Base-by-base conservation (phyloP, 1,140 invertebrate genomes). In the Trissolcus basalis region DNA sequence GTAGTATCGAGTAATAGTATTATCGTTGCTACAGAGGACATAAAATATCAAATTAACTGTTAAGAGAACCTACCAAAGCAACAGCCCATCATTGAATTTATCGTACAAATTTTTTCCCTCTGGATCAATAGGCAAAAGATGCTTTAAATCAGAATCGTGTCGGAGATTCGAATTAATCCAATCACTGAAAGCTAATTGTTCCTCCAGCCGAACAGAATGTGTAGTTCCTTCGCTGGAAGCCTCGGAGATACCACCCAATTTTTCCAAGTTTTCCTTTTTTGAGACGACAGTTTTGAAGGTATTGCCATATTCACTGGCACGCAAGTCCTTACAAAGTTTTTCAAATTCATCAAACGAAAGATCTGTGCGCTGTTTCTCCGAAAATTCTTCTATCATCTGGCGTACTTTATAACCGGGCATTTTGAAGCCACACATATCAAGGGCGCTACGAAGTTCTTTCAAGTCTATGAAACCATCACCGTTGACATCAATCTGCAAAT, bases 81-180 rank as follows among this genome's bases (percentile, higher is more conserved):
- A 91, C 73, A 99, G 96, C 59, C 98, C 98, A 89, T 99, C 97
- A 83, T 96, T 96, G 32, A 98, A 93, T 86, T 97, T 98, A 39
- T 95, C 94, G 85, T 98, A 99, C 0, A 99, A 90, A 43, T 92
- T 91, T 83, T 95, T 95, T 39, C 96, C 96, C 80, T 98, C 96
- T 0, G 92, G 80, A 86, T 97, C 94, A 79, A 99, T 96, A 0
- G 97, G 98, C 78, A 99, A 86, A 41, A 98, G 89, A 80, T 96
- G 93, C 81, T 94, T 93, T 32, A 99, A 90, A 87, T 99, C 97
- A 8, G 92, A 91, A 89, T 99, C 98, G 65, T 93, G 91, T 0
- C 91, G 91, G 50, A 99, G 89, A 90, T 98, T 98, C 39, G 94
- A 94, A 87, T 99, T 99, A 59, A 99, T 98, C 98, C 98, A 99